Conservation (phyloP, 1,140 invertebrate genomes). For the Plectrocnemia conspersa region DNA sequence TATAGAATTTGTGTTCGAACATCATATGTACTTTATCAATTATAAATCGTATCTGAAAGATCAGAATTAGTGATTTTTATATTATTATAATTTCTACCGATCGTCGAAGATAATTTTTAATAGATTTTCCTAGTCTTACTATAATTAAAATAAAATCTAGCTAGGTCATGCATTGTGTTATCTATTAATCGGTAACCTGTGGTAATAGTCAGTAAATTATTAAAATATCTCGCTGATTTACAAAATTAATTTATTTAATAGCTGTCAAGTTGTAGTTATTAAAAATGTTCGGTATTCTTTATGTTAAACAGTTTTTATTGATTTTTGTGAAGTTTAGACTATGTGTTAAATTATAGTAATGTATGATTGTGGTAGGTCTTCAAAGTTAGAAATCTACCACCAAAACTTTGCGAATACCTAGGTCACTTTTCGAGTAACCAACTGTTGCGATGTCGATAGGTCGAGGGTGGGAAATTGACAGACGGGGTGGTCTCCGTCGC, state of each 20-base stretch:
- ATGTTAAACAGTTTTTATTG: background rate
- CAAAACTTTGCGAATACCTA: background rate
- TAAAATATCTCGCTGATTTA: no score
- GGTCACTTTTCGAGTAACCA: background rate
- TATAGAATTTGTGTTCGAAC: no score
- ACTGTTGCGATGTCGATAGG: constrained; percentile 21
- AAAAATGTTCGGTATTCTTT: background rate
- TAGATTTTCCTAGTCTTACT: no score
- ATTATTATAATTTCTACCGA: no score
- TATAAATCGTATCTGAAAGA: no score
- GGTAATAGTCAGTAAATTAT: no score
- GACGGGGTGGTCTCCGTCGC: constrained; percentile 29
- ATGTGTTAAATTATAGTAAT: background rate
- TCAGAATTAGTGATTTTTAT: no score
- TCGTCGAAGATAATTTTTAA: no score
- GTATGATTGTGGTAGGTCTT: background rate
- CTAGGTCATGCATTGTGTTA: no score
- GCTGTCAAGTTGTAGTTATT: background rate
- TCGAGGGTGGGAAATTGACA: constrained; percentile 5
- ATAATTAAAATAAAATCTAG: no score
- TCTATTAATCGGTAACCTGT: no score
- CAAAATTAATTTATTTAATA: background rate
- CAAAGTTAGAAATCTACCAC: background rate
- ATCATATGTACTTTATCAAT: no score
- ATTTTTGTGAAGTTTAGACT: background rate